Evolutionary conservation across 2,113 vertebrate genomes (phyloP).

Genomic region (Aplodontia rufa): DNA sequence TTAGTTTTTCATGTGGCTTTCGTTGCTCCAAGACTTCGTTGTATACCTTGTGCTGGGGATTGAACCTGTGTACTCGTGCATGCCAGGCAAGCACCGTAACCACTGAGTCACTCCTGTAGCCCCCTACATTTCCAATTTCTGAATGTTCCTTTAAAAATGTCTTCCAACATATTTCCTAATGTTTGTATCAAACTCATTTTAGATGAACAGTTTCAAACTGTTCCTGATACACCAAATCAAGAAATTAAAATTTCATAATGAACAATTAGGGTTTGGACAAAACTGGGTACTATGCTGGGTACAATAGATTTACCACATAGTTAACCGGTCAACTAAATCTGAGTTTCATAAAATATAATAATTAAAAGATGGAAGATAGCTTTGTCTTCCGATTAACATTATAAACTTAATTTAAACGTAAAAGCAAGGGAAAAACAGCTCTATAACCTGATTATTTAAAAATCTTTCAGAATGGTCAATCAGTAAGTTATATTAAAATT

Average conservation of each 20-base stretch:
- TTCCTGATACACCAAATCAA: neutral
- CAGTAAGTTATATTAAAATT: neutral
- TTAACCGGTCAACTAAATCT: neutral
- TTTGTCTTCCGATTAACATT: neutral
- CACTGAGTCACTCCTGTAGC: too few species aligned
- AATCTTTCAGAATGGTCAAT: neutral
- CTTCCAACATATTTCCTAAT: neutral
- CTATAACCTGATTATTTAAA: neutral
- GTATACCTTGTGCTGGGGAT: too few species aligned
- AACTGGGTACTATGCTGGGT: neutral
- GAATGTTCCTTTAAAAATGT: neutral
- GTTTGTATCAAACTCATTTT: neutral
- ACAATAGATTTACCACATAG: neutral
- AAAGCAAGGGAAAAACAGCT: neutral
- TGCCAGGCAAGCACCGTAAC: too few species aligned
- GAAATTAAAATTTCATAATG: neutral
- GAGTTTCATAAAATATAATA: neutral
- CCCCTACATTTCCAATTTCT: neutral
- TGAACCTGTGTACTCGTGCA: too few species aligned
- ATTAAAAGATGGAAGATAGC: neutral
- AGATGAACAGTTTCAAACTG: neutral
- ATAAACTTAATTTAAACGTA: neutral
- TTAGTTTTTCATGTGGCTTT: too few species aligned
- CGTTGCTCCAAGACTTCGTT: too few species aligned
- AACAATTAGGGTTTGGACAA: neutral